These are phyloP conservation scores for Spea hammondii DNA, from an alignment of 2,797 vertebrate genomes.

Conservation along the genomic window DNA sequence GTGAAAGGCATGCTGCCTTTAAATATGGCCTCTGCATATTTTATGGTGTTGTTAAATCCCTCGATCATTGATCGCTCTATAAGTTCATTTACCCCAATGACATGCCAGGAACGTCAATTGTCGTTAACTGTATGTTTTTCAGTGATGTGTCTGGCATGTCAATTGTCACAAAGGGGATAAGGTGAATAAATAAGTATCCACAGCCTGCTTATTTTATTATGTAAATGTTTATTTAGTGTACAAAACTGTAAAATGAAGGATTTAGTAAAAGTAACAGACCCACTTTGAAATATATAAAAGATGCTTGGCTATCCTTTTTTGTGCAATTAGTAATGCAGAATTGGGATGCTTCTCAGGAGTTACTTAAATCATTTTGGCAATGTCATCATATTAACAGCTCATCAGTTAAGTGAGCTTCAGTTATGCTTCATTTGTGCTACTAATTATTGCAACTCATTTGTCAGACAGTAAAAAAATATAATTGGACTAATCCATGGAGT, in stretches of 20 bases:
- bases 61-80: too few species aligned
- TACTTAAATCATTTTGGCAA: conserved; percentile 41
- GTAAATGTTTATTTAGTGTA: too few species aligned
- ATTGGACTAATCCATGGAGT: conserved; percentile 42
- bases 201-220: too few species aligned
- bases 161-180: too few species aligned
- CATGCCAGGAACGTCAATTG: too few species aligned
- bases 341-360: conserved; percentile 44
- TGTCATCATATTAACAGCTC: conserved; percentile 40
- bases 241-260: background rate
- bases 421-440: conserved; percentile 45
- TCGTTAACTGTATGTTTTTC: too few species aligned
- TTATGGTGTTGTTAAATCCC: too few species aligned
- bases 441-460: conserved; percentile 48
- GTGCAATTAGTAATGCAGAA: conserved; percentile 44
- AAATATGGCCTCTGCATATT: too few species aligned
- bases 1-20: too few species aligned
- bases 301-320: conserved; percentile 25
- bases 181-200: too few species aligned
- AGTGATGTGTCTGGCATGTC: too few species aligned
- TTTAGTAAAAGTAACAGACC: background rate
- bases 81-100: too few species aligned
- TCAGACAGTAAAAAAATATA: conserved; percentile 50
- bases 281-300: background rate
- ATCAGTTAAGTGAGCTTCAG: conserved; percentile 45